Evolutionary conservation across 2,797 vertebrate species (phyloP).

Genomic region (Poecilia gillii): DNA sequence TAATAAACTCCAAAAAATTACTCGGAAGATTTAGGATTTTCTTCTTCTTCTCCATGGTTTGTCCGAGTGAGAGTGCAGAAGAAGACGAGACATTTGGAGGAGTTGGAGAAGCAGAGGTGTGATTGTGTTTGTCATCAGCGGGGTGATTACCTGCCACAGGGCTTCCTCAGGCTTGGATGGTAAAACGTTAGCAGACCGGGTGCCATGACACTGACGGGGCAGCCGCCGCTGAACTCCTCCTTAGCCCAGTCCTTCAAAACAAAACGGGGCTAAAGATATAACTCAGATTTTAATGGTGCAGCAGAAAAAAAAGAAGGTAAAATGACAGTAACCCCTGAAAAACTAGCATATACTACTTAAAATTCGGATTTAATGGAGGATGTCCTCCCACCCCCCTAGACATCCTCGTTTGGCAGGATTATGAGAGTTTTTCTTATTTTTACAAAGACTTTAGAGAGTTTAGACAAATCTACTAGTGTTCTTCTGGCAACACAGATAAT

Average conservation of each 20-base stretch:
- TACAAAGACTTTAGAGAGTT: background rate
- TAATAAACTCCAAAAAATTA: constrained; percentile 16
- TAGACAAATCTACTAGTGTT: background rate
- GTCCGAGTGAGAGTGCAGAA: constrained; percentile 10
- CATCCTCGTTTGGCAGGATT: background rate
- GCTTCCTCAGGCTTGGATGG: constrained; percentile 77
- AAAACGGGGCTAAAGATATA: constrained; percentile 18
- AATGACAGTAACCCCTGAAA: constrained; percentile 1
- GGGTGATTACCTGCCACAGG: constrained; percentile 79
- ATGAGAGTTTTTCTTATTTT: background rate
- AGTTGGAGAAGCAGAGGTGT: background rate
- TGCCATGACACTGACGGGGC: constrained; percentile 82
- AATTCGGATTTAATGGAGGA: background rate
- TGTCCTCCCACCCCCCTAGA: background rate
- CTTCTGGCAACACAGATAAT: too few relatives aligned
- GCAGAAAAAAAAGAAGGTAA: background rate
- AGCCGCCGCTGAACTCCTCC: constrained; percentile 80
- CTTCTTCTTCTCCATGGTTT: background rate
- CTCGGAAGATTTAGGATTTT: constrained; percentile 11
- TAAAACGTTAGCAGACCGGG: constrained; percentile 81
- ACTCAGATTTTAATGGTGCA: background rate
- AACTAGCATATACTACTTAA: background rate
- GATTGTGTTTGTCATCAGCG: constrained; percentile 35
- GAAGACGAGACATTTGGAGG: background rate
- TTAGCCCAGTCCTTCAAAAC: constrained; percentile 77